Conservation (phyloP, 1,140 invertebrate genomes). For the Contarinia nasturtii region DNA sequence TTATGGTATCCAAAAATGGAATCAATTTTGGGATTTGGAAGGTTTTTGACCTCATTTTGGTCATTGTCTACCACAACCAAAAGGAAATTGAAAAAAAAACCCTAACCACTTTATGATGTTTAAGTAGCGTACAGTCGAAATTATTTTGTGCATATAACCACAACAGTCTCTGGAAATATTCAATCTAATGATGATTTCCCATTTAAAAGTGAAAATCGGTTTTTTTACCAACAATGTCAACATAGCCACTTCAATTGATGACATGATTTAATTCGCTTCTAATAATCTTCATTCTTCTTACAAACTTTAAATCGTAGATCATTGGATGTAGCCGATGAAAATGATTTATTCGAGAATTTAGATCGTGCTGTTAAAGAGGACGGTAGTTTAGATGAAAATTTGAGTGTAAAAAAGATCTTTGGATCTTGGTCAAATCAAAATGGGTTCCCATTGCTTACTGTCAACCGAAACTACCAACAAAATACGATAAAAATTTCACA, state of each 20-base stretch:
- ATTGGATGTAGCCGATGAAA: constrained; percentile 33
- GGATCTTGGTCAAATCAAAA: constrained; percentile 49
- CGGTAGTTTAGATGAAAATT: constrained; percentile 9
- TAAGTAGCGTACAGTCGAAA: too few species aligned
- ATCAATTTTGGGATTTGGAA: too few species aligned
- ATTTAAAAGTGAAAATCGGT: neutral
- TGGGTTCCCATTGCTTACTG: constrained; percentile 40
- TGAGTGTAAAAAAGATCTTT: constrained; percentile 26
- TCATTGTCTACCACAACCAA: too few species aligned
- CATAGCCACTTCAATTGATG: neutral
- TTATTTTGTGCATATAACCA: neutral
- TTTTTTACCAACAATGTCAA: neutral
- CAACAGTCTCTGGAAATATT: neutral
- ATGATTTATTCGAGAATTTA: constrained; percentile 43
- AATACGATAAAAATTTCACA: constrained; percentile 23
- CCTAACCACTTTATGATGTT: too few species aligned
- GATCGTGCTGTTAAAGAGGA: constrained; percentile 28
- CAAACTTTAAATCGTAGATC: constrained; percentile 6
- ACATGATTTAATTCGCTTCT: neutral
- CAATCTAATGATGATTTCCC: neutral
- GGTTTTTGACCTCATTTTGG: too few species aligned
- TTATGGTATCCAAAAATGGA: too few species aligned
- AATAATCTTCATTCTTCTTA: neutral
- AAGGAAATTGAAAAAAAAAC: too few species aligned
- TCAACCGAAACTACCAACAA: constrained; percentile 25